Evolutionary conservation across 2,113 vertebrate genomes (phyloP), one percentile per base, ranked within the genome.

Genomic region (Benitochromis conjunctus): DNA sequence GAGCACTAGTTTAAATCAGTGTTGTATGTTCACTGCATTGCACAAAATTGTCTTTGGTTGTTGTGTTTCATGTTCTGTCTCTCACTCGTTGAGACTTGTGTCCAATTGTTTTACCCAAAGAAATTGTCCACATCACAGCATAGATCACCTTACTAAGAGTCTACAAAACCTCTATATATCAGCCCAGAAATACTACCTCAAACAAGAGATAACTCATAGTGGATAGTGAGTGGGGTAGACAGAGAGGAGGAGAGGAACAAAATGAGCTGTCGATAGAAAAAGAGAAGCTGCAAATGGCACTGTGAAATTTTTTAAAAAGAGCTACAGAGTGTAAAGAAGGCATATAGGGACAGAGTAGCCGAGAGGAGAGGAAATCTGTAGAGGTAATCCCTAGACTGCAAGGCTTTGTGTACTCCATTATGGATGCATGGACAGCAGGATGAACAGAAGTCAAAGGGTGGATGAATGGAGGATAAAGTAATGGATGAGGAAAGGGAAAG

Each of bases 301-400:
- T 9, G 62, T 77, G 77, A 7, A 74, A 29, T 11, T 3, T 46
- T 46, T 26, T 31, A 19, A 80, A 84, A 82, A 43, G 13, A 29
- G 19, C 26, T 53, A 29, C 57, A 38, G 16, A 69, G 56, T 54
- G 41, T 14, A 89, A 83, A 84, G 29, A 66, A 86, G 53, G 46
- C 62, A 80, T 77, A 79, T 85, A 90, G 58, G 16, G 81, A 88
- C 66, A 13, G 84, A 64, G 71, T 36, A 11, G 21, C 36, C 1
- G 4, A 36, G n/a, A 9, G 16, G 21, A 36, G 69, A 86, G 41
- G 58, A 66, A 62, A 83, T 86, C 66, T 54, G 18, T 38, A 4
- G 66, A 80, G 80, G 89, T 90, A 92, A 94, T 92, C 89, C 91
- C 78, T 41, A 9, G 64, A 84, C 91, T 84, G 84, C 76, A 71